Evolutionary conservation across 2,888 invertebrate genomes (phyloP), one percentile per base, ranked within the genome.

Genomic region (Ceraclea dissimilis): DNA sequence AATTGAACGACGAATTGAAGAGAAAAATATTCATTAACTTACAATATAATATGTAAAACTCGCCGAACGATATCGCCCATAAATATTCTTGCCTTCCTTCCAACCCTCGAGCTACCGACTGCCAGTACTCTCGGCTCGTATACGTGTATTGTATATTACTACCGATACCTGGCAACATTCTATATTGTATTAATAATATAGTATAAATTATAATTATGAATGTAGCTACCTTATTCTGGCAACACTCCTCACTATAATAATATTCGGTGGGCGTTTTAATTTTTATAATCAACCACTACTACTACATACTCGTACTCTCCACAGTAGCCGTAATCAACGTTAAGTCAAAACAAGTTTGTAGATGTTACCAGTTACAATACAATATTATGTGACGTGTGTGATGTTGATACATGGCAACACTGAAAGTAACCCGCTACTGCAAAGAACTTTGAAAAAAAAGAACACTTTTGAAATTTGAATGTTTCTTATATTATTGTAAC

Each of bases 261-360:
- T 39, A 39, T 39, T 39, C 16, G n/a, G 49, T 49, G 55, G 55
- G 55, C 55, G 55, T 50, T 55, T 50, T 55, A 43, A 55, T 55
- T 55, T 55, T 48, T 49, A 50, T 55, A 55, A 55, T 55, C 55
- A 55, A 55, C 55, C 43, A 26, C 50, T 31, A 43, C 50, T 49
- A 31, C 39, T 39, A 39, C 39, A 4, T n/a, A n/a, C 13, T 39
- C 5, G 2, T 39, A 8, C 39, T 39, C n/a, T 39, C 39, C 39
- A 55, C 55, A 55, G 55, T 55, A 55, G 55, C 55, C 46, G 18
- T 39, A 49, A 54, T 54, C 54, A 49, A 54, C 26, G 54, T 49
- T 34, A 21, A 49, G 50, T 18, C 50, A 43, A 55, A 54, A 55
- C 55, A 50, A 51, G 55, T 55, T 55, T 55, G 26, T 26, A 26